These are phyloP conservation scores for Eupithecia subumbrata DNA, from an alignment of 2,888 invertebrate genomes.

Conservation along the genomic window DNA sequence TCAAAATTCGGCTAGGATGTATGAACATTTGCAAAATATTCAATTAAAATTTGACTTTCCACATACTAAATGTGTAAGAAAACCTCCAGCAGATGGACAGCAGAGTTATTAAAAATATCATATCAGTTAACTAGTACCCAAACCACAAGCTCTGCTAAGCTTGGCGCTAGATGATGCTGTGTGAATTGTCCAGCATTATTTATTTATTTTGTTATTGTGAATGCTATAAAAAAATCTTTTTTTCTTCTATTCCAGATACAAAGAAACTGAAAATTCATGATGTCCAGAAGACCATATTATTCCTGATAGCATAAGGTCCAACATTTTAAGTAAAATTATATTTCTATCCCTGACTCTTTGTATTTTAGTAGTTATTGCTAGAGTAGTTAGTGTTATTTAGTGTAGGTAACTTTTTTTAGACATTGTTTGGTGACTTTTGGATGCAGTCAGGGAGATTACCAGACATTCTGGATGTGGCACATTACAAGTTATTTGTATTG, in stretches of 20 bases:
- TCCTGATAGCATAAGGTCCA: constrained; percentile 6
- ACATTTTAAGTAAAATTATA: constrained; percentile 6
- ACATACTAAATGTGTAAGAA: too few relatives aligned
- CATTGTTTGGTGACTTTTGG: not conserved
- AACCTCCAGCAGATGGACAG: too few relatives aligned
- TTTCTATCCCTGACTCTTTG: not conserved
- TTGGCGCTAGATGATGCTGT: too few relatives aligned
- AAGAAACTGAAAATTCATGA: constrained; percentile 90
- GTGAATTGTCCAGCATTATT: too few relatives aligned
- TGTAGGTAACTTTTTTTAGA: not conserved
- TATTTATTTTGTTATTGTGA: not conserved
- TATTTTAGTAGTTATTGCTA: constrained; percentile 12
- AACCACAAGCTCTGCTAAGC: too few relatives aligned
- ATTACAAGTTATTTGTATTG: too few relatives aligned
- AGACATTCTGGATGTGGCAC: not conserved
- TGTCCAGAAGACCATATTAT: not conserved
- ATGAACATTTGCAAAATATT: too few relatives aligned
- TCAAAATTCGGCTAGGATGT: too few relatives aligned
- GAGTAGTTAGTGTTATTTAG: not conserved
- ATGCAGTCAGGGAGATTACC: not conserved
- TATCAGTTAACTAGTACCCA: too few relatives aligned
- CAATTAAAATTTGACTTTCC: too few relatives aligned
- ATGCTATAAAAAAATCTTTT: not conserved
- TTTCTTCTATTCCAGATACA: constrained; percentile 82
- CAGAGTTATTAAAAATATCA: too few relatives aligned